Conservation (phyloP, 2,797 vertebrate species). For the Melanotaenia parkinsoni region DNA sequence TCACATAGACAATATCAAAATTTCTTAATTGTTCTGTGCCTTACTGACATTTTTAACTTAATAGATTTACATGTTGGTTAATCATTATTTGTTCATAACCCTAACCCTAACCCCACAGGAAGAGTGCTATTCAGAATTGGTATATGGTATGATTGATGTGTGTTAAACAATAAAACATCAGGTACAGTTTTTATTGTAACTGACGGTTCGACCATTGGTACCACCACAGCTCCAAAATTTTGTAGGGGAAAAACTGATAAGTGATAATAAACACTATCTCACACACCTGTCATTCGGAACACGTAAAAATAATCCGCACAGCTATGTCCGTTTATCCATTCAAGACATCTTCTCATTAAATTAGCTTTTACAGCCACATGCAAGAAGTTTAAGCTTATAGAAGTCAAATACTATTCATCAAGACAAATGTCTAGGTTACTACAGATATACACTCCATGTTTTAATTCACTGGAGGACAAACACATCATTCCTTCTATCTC, state of each 20-base stretch:
- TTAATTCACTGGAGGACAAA: conserved; percentile 73
- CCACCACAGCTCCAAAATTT: no score
- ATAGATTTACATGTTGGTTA: no score
- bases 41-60: no score
- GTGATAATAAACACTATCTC: conserved; percentile 62
- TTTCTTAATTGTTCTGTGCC: no score
- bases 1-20: no score
- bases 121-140: no score
- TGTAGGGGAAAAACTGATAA: conserved; percentile 27
- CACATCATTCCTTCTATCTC: conserved; percentile 60
- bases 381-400: conserved; percentile 68
- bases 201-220: no score
- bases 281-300: conserved; percentile 63
- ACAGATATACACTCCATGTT: conserved; percentile 60
- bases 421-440: conserved; percentile 47
- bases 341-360: conserved; percentile 68
- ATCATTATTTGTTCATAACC: no score
- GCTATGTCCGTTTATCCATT: conserved; percentile 68
- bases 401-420: conserved; percentile 70
- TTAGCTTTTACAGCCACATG: conserved; percentile 61
- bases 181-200: no score
- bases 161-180: no score
- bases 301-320: conserved; percentile 51
- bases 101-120: no score
- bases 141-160: no score